Base-by-base conservation (phyloP, 2,113 vertebrate species). In the Pygathrix nemaeus region DNA sequence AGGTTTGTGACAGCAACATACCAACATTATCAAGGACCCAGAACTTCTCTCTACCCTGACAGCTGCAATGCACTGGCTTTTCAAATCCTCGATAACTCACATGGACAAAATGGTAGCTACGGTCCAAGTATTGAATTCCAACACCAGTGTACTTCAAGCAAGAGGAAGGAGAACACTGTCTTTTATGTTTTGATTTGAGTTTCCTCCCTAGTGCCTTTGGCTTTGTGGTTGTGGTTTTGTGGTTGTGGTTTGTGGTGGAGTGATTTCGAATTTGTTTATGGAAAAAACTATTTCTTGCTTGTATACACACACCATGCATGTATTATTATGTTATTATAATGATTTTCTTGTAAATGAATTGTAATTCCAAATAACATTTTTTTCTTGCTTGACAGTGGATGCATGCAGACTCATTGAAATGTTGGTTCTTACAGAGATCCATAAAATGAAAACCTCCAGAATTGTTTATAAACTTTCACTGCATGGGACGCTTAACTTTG, bases 401-500 rank as follows among this genome's bases (percentile, higher is more conserved):
- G 1, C 27, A 20, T 6, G 50, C 25, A 30, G 35, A 35, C 45
- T 66, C 35, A 8, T 38, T 23, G 14, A 90, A 73, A 83, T 66
- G 23, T 18, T 57, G 14, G 13, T 45, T 75, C 32, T 88, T 57
- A 35, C 6, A 20, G 6, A 76, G n/a, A 66, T 64, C 38, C 30
- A 7, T 6, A 35, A 78, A 40, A 27, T 4, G 3, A 27, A 14
- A 27, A 50, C 27, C 4, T 59, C 10, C 38, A 50, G 38, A 73
- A 21, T 73, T 18, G 5, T 68, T 45, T 20, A 50, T 40, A 25
- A 45, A 35, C 18, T 9, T 14, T 30, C 18, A 55, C 21, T 43
- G 27, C 4, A 30, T 8, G 27, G 55, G 11, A 32, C 0, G 0
- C 9, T 68, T 48, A 21, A 30, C 10, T 57, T 38, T 23, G 38